Base-by-base conservation (phyloP, 1,140 invertebrate species). In the Lucilia sericata region DNA sequence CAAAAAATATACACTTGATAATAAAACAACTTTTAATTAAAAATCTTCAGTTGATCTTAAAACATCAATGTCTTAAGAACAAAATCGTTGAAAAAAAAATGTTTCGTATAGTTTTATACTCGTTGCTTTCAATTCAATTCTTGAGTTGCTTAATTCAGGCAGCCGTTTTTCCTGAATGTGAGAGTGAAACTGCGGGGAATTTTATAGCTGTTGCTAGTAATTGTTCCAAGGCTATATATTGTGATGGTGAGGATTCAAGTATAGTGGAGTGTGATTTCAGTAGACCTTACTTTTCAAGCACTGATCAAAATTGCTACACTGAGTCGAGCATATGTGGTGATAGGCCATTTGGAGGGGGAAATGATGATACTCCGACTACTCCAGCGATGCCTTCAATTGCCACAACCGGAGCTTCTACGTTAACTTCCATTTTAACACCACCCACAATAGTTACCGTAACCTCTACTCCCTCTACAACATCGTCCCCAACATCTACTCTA, bases 161-260 rank as follows among this genome's bases (percentile, higher is more conserved):
- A n/a, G 55, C 65, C 19, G 7, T 21, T 21, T 70, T 7, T 55
- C 12, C 17, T 10, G 21, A 70, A 25, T 70, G 8, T 10, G 8
- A 70, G 25, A 60, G n/a, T 17, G 55, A n/a, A 60, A 7, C 14
- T n/a, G 55, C 14, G 2, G 65, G 65, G 0, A 70, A 25, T 70
- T 70, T 25, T 74, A 87, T 89, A 12, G 84, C 87, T n/a, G 88
- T 88, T 47, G 86, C 84, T 78, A 84, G 89, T 0, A 87, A 75
- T 74, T 89, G 88, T 17, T 86, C 87, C 25, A 85, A 85, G 5
- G 88, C 88, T 83, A 85, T 89, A 0, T 89, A 88, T 51, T 89
- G 88, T 47, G 80, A 86, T 82, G 88, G 88, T 7, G 86, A 86
- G 9, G 87, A 89, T 25, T 89, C 88, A 7, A 2, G 82, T 5